These are phyloP conservation scores for Caenorhabditis imperialis DNA, from an alignment of 2,888 invertebrate species.

Conservation along the genomic window DNA sequence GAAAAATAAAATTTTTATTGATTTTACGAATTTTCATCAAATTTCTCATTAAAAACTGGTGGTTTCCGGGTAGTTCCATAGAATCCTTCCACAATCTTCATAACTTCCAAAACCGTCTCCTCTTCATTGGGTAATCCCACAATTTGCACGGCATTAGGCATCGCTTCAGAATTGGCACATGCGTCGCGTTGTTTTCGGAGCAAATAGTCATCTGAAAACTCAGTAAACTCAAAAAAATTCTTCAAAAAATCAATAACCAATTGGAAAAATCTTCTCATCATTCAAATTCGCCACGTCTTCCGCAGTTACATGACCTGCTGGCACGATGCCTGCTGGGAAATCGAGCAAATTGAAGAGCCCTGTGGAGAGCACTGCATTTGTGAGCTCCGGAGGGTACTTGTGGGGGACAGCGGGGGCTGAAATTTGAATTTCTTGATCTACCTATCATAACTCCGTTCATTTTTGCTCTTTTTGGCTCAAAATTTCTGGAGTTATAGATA, in stretches of 20 bases:
- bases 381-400: slow-evolving; percentile 67
- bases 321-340: slow-evolving; percentile 79
- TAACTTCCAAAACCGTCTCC: slow-evolving; percentile 52
- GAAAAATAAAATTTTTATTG: no score
- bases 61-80: slow-evolving; percentile 24
- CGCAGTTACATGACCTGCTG: slow-evolving; percentile 76
- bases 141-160: slow-evolving; percentile 72
- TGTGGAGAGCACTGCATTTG: slow-evolving; percentile 74
- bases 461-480: no score
- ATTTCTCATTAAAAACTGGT: no score
- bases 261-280: slow-evolving; percentile 61
- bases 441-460: no score
- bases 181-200: slow-evolving; percentile 67
- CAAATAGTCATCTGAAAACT: slow-evolving; percentile 59
- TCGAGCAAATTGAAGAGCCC: slow-evolving; percentile 78
- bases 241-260: slow-evolving; percentile 14
- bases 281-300: slow-evolving; percentile 65
- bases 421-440: no score
- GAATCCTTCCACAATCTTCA: slow-evolving; percentile 22
- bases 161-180: slow-evolving; percentile 60
- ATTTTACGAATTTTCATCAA: no score
- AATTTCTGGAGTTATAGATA: no score
- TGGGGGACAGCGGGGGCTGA: slow-evolving; percentile 73
- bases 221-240: no score
- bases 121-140: slow-evolving; percentile 71